These are phyloP conservation scores for Haemorhous mexicanus DNA, from an alignment of 2,113 vertebrate species.

Conservation along the genomic window DNA sequence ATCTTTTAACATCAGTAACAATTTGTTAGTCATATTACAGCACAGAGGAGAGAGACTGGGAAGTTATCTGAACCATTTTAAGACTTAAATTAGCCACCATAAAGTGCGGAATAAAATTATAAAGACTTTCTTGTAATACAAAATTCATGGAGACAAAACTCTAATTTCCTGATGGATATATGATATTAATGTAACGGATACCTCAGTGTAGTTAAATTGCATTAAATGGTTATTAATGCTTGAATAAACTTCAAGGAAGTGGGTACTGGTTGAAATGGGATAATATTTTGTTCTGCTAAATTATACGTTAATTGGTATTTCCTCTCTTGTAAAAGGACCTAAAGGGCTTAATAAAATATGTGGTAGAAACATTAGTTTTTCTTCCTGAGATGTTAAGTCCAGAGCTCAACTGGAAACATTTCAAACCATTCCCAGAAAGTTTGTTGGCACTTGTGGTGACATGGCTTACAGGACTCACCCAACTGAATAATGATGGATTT, in stretches of 20 bases:
- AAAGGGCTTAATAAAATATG: constrained; percentile 83
- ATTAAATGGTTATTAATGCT: constrained; percentile 88
- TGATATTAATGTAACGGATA: constrained; percentile 86
- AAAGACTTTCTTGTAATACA: constrained; percentile 78
- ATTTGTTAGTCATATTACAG: constrained; percentile 73
- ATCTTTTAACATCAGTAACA: constrained; percentile 72
- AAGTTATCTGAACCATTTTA: constrained; percentile 71
- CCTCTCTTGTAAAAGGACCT: constrained; percentile 83
- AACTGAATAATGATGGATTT: constrained; percentile 63
- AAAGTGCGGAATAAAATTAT: constrained; percentile 78
- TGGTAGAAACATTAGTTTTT: constrained; percentile 72
- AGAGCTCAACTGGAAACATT: constrained; percentile 73
- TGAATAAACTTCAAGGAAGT: constrained; percentile 88
- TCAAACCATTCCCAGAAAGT: constrained; percentile 77
- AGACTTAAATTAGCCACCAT: constrained; percentile 74
- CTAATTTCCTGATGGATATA: constrained; percentile 86
- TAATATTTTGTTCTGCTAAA: constrained; percentile 87
- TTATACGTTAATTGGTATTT: constrained; percentile 86
- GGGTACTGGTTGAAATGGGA: constrained; percentile 81
- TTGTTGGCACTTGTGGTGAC: constrained; percentile 45
- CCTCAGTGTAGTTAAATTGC: constrained; percentile 83
- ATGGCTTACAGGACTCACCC: constrained; percentile 49
- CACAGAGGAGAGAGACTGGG: constrained; percentile 55
- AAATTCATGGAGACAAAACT: constrained; percentile 83
- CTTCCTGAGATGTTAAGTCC: constrained; percentile 72